Percentiles rank a stretch among this genome's conserved stretches.
These are phyloP conservation scores for Iselma pallidipennis DNA, from an alignment of 2,888 invertebrate genomes.

Conservation along the genomic window DNA sequence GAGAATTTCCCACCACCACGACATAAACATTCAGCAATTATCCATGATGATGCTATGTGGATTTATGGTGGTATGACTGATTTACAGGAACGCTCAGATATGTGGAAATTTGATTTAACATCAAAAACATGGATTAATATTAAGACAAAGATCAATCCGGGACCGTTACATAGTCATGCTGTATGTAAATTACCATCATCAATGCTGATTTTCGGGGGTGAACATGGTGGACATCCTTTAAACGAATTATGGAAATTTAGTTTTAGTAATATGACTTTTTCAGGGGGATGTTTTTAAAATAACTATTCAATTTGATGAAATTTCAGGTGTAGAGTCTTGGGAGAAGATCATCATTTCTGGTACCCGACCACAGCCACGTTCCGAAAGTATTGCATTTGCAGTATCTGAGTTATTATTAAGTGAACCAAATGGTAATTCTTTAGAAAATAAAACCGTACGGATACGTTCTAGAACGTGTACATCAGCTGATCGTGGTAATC, in stretches of 20 bases:
- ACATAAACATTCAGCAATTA: constrained; percentile 83
- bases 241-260: constrained; percentile 84
- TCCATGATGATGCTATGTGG: constrained; percentile 80
- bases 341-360: constrained; percentile 68
- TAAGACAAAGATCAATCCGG: constrained; percentile 67
- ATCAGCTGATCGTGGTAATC: constrained; percentile 50
- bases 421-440: constrained; percentile 32
- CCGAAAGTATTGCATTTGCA: constrained; percentile 70
- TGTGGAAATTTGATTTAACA: constrained; percentile 48
- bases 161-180: constrained; percentile 76
- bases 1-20: constrained; percentile 67
- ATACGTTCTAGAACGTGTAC: constrained; percentile 49
- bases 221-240: constrained; percentile 69
- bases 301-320: not conserved
- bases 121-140: constrained; percentile 68
- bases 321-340: constrained; percentile 73
- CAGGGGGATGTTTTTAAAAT: not conserved
- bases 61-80: constrained; percentile 89
- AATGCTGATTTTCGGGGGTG: constrained; percentile 81
- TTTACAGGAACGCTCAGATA: constrained; percentile 62
- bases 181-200: constrained; percentile 76
- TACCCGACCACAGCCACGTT: constrained; percentile 68
- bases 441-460: constrained; percentile 41
- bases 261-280: constrained; percentile 75
- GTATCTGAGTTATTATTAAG: constrained; percentile 58